A percentile compares a stretch with the other conserved stretches of the same genome.
These are phyloP conservation scores for Macrostomum lignano DNA, from an alignment of 1,140 invertebrate genomes.

Conservation along the genomic window DNA sequence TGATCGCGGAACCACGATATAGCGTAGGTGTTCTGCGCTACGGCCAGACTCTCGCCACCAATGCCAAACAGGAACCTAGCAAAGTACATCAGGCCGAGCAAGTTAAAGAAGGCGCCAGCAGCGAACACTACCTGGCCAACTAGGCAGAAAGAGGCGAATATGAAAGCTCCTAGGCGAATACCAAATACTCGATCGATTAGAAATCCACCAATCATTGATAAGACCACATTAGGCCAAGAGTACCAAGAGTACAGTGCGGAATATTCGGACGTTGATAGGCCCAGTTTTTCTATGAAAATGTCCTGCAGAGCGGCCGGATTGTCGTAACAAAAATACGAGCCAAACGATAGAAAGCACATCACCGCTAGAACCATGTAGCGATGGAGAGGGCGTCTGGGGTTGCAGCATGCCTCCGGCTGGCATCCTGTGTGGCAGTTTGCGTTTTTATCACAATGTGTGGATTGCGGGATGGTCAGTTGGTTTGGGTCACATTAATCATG, in stretches of 20 bases:
- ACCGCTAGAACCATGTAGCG: slow-evolving; percentile 40
- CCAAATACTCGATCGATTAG: slow-evolving; percentile 75
- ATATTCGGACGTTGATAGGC: slow-evolving; percentile 50
- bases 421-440: no score
- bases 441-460: no score
- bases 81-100: slow-evolving; percentile 55
- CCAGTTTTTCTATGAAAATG: slow-evolving; percentile 50
- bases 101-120: slow-evolving; percentile 36
- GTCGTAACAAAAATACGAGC: slow-evolving; percentile 83
- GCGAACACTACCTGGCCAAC: slow-evolving; percentile 59
- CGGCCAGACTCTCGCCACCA: slow-evolving; percentile 70
- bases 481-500: no score
- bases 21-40: slow-evolving; percentile 88
- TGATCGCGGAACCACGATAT: slow-evolving; percentile 89
- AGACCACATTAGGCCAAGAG: slow-evolving; percentile 81
- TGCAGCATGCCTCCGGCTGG: no score
- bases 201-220: slow-evolving; percentile 81
- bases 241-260: slow-evolving; percentile 69
- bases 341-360: slow-evolving; percentile 60
- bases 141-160: slow-evolving; percentile 53
- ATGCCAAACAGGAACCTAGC: slow-evolving; percentile 34
- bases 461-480: no score
- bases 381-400: slow-evolving; percentile 22
- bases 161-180: slow-evolving; percentile 57
- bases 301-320: slow-evolving; percentile 67